phyloP scores from a whole-genome alignment of 2,797 vertebrate genomes.

The Anas acuta region DNA sequence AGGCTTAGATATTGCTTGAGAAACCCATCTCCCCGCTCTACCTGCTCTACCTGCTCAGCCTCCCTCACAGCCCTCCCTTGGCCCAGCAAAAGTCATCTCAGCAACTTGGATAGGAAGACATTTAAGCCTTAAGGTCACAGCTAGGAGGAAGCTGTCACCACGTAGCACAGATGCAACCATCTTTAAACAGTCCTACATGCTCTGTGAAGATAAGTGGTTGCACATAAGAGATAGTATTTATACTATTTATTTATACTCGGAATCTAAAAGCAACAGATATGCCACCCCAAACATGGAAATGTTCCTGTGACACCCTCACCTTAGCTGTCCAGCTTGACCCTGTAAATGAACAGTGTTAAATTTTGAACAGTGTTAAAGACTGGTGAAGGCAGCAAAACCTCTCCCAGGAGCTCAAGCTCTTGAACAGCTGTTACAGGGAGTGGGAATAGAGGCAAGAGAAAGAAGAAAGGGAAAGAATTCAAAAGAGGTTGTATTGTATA shows the following conservation, averaged over 20 bases:
- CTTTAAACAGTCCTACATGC: not conserved
- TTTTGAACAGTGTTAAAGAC: not conserved
- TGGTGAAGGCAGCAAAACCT: not conserved
- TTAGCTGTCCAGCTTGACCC: not conserved
- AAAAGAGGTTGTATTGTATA: conserved; percentile 10
- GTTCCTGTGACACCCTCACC: not conserved
- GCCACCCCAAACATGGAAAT: not conserved
- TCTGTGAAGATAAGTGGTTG: not conserved
- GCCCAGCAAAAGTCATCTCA: not conserved
- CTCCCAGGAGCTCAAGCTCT: not conserved
- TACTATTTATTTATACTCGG: not conserved
- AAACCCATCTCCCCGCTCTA: conserved; percentile 9
- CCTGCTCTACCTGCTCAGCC: conserved; percentile 39
- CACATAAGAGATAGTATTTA: not conserved
- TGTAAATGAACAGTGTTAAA: not conserved
- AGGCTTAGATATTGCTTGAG: conserved; percentile 1
- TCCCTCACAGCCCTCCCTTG: not conserved
- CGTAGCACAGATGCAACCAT: not conserved
- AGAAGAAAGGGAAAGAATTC: not conserved
- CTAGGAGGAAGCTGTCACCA: not conserved
- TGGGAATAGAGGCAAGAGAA: not conserved
- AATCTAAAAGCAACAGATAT: not conserved
- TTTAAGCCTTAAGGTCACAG: not conserved
- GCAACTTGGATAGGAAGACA: not conserved
- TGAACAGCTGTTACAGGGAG: not conserved